Conservation (phyloP, 2,888 invertebrate species). For the Troilus luridus region DNA sequence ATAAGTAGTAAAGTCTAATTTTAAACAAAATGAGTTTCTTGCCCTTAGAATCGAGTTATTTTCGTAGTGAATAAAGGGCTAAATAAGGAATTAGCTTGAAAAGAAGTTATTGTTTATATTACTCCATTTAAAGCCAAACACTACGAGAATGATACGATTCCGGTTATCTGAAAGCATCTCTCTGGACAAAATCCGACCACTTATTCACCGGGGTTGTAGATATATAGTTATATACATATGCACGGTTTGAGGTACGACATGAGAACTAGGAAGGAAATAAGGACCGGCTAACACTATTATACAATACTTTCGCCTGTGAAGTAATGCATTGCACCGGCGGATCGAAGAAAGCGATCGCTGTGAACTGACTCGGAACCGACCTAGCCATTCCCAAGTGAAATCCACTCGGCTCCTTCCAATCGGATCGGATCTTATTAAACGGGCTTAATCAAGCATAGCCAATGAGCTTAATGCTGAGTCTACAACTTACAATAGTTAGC, state of each 20-base stretch:
- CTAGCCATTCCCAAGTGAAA: constrained; percentile 6
- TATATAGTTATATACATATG: not conserved
- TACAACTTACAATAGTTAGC: not conserved
- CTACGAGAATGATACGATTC: too few relatives aligned
- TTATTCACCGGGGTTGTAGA: too few relatives aligned
- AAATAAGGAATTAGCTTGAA: too few relatives aligned
- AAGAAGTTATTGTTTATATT: too few relatives aligned
- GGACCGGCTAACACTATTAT: constrained; percentile 18
- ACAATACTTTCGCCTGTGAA: constrained; percentile 16
- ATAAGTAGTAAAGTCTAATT: too few relatives aligned
- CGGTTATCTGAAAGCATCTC: too few relatives aligned
- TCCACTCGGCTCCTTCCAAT: not conserved
- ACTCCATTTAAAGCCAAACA: too few relatives aligned
- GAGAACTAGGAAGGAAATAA: not conserved
- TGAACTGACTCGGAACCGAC: constrained; percentile 21
- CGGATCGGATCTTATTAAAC: not conserved
- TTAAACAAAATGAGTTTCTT: too few relatives aligned
- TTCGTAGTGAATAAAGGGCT: too few relatives aligned
- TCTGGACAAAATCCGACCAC: too few relatives aligned
- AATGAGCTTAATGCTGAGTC: not conserved
- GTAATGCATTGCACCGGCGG: constrained; percentile 29
- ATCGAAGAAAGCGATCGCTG: constrained; percentile 43
- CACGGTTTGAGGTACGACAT: not conserved
- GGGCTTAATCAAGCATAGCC: not conserved
- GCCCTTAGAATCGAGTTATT: too few relatives aligned